Evolutionary conservation across 2,113 vertebrate genomes (phyloP), one percentile per base, ranked within the genome.

Genomic region (Apaloderma vittatum): DNA sequence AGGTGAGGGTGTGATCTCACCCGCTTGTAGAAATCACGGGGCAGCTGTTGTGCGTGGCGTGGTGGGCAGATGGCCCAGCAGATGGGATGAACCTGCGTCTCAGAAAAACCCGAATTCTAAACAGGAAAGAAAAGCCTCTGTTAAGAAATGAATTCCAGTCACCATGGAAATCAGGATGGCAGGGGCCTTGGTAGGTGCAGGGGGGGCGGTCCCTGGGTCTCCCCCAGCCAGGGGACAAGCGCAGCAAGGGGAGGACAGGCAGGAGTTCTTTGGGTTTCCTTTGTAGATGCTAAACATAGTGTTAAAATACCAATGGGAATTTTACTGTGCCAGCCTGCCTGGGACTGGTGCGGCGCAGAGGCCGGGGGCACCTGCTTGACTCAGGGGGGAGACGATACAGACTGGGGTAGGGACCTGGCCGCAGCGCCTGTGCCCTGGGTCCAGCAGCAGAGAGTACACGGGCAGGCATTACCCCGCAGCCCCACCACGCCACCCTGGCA

Each of bases 21-120:
- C 6, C 0, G 15, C 34, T 9, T 45, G 48, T 48, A 73, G 59
- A 45, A 80, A 68, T 55, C 52, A 40, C 10, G 32, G 49, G 5
- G 6, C 0, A 0, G 52, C 59, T 63, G 58, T 14, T 9, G 26
- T 34, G 45, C 57, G 2, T 2, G 24, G 3, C 0, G 22, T 6
- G 46, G 20, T 0, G 0, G 27, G 34, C 34, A 29, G 34, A 43
- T n/a, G 1, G 1, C 40, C 19, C 48, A 67, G 49, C 6, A 85
- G 45, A 61, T 32, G 66, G 32, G 36, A 68, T 30, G 37, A 61
- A 94, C 32, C 32, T 3, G 7, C 3, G 37, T 11, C 37, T 40
- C 37, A 40, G 11, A 40, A 40, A 40, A 40, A 40, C 8, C 8
- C 11, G 11, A 40, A 40, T 40, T 40, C 37, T 40, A 40, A 40